Evolutionary conservation across 37 sponge, comb jelly and placozoan species (phyloP), one percentile per base, ranked within the genome.

Genomic region (Tethya wilhelma): DNA sequence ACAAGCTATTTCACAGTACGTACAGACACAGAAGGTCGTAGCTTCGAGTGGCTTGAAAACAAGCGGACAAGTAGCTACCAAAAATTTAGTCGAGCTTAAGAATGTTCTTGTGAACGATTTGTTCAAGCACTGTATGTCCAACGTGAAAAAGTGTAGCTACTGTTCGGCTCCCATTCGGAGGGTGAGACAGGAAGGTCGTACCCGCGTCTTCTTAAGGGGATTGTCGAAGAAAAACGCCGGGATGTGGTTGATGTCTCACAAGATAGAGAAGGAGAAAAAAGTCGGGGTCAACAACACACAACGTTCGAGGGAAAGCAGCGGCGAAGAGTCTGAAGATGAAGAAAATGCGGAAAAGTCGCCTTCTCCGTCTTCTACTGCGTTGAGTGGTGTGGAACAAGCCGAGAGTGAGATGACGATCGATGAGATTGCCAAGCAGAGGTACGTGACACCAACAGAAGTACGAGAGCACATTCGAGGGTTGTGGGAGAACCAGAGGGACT

Each of bases 91-190:
- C 44, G 92, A 94, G 30, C 34, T 77, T 1, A 73, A 58, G 57
- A 84, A 64, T 23, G 46, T 31, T 5, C n/a, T 86, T 9, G 60
- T 96, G 14, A 12, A 7, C 19, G 73, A 84, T 14, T 90, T 93
- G 43, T 38, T 96, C 44, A 78, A 69, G 60, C 14, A 29, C 9
- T 84, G 85, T 46, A 17, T n/a, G 12, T 1, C 2, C 2, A 32
- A n/a, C 23, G 11, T 33, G 33, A 29, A 39, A 23, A 89, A 79
- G 43, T 97, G 98, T 59, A 79, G 84, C 0, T 74, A 94, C 49
- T 97, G 98, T 68, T 32, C 45, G 0, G 91, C 93, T 6, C 98
- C 98, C 44, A 86, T 88, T 12, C 69, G 93, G 14, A 53, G 49
- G 0, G 49, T 95, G 2, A 69, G 89, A n/a, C 90, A 92, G 31